Conservation (phyloP, 2,888 invertebrate species). For the Glyphotaelius pellucidus region DNA sequence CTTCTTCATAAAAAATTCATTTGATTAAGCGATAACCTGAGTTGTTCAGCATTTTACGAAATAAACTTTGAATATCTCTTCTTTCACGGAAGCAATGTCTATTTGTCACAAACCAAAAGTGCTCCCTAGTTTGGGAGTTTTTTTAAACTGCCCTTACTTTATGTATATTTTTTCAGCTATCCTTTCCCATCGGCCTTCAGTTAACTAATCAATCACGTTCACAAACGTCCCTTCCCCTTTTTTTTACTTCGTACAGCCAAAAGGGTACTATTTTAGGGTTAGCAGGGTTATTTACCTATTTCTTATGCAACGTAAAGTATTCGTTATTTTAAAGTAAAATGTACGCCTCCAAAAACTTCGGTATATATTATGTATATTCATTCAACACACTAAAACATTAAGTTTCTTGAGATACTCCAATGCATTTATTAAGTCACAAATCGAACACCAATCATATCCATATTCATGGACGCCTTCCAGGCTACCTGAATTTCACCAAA, state of each 20-base stretch:
- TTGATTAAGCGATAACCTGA: neutral
- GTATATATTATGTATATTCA: too few relatives aligned
- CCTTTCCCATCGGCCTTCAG: conserved; percentile 34
- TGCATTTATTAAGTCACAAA: neutral
- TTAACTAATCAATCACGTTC: conserved; percentile 53
- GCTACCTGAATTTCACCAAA: too few relatives aligned
- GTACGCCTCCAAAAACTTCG: neutral
- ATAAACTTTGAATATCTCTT: neutral
- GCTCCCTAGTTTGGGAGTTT: neutral
- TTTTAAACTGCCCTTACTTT: neutral
- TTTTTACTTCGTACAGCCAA: conserved; percentile 8
- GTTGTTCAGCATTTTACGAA: neutral
- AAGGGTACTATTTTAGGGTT: neutral
- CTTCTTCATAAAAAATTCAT: neutral
- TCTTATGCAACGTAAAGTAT: neutral
- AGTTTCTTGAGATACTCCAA: neutral
- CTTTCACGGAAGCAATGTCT: neutral
- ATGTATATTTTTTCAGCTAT: neutral
- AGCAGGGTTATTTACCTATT: neutral
- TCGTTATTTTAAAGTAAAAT: neutral
- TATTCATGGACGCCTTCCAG: too few relatives aligned
- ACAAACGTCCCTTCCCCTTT: conserved; percentile 39
- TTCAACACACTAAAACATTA: neutral
- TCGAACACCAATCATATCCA: neutral
- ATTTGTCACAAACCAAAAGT: neutral